Evolutionary conservation across 1,140 invertebrate species (phyloP), one percentile per base, ranked within the genome.

Genomic region (Ctenoplectra terminalis): DNA sequence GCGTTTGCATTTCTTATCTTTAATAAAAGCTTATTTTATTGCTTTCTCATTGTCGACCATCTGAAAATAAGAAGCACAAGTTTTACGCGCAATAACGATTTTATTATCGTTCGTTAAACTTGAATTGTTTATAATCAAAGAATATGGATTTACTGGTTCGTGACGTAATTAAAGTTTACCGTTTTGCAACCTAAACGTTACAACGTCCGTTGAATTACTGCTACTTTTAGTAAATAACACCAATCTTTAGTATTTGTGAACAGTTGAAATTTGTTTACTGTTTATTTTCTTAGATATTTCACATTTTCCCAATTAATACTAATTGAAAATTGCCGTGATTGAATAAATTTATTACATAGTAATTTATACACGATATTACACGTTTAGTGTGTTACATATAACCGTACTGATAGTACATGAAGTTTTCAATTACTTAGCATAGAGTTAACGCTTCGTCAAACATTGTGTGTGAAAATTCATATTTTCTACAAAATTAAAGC

Each of bases 1-100:
- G 26, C 3, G 56, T 70, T 70, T 70, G 48, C 48, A 71, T 71
- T 26, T 40, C 23, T 34, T n/a, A n/a, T n/a, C n/a, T n/a, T n/a
- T 71, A 17, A 26, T 37, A 20, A 34, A n/a, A 52, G 37, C 29
- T n/a, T 15, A 17, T 20, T 40, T 56, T 56, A 56, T 50, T 37
- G 20, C 34, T 37, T 6, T 37, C 34, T 37, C 13, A 20, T 61
- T 61, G 20, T 61, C 60, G 60, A 40, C 6, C 26, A 31, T 13
- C 37, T 15, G 60, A 61, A 34, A 34, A 26, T n/a, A 23, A 23
- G 48, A 60, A 34, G 31, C 31, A 34, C 34, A 23, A 61, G 31
- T 37, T 61, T 40, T 17, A 29, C 23, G 61, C 9, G 4, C 37
- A 40, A 40, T 20, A 20, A 61, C 15, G 20, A 8, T 61, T 61